Percentiles rank a stretch among this genome's conserved stretches.
Conservation (phyloP, 2,113 vertebrate genomes). For the Tursiops truncatus region DNA sequence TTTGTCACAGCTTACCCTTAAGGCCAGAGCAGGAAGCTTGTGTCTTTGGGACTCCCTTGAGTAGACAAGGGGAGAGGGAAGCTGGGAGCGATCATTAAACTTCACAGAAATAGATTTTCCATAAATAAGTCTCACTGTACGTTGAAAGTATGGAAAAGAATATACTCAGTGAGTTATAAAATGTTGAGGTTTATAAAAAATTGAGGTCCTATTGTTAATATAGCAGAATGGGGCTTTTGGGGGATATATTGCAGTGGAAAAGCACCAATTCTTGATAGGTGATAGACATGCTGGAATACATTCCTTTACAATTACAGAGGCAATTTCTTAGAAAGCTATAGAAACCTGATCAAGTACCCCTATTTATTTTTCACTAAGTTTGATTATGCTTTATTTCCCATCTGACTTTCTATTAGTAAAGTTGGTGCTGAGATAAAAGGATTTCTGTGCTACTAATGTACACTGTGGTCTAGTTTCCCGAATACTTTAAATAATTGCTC, state of each 20-base stretch:
- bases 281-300: background rate
- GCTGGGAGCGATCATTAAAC: background rate
- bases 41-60: background rate
- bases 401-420: constrained; percentile 10
- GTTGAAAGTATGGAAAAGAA: background rate
- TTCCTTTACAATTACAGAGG: constrained; percentile 45
- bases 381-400: constrained; percentile 55
- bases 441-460: constrained; percentile 47
- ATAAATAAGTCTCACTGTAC: background rate
- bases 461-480: background rate
- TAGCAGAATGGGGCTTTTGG: background rate
- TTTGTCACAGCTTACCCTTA: background rate
- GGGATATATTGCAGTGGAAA: background rate
- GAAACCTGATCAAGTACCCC: constrained; percentile 3
- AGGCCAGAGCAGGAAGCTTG: background rate
- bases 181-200: constrained; percentile 23
- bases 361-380: constrained; percentile 56
- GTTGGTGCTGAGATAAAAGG: background rate
- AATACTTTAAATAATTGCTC: constrained; percentile 50
- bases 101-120: background rate
- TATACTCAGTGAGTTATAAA: background rate
- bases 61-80: background rate
- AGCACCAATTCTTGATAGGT: background rate
- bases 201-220: constrained; percentile 11
- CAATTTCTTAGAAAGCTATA: constrained; percentile 52